Conservation (phyloP, 1,140 invertebrate genomes). For the Drepana arcuata region DNA sequence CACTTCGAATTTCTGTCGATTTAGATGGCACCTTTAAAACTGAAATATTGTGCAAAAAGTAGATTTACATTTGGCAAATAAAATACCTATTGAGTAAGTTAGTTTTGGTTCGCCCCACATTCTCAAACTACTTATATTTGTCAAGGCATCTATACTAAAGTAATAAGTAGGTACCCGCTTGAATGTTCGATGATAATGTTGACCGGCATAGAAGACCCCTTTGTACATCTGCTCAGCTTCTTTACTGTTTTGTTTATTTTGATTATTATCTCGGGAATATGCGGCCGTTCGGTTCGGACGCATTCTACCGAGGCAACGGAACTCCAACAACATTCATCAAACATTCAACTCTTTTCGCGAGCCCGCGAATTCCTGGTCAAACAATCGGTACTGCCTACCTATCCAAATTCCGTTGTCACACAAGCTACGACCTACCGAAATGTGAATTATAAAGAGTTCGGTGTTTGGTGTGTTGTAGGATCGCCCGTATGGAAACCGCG, state of each 20-base stretch:
- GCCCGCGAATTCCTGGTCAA: constrained; percentile 24
- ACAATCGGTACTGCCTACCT: constrained; percentile 20
- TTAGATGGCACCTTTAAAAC: constrained; percentile 17
- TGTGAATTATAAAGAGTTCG: constrained; percentile 64
- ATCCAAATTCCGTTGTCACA: constrained; percentile 25
- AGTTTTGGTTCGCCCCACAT: too few relatives aligned
- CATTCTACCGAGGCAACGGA: constrained; percentile 22
- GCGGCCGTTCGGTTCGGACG: constrained; percentile 14
- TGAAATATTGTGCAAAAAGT: constrained; percentile 8
- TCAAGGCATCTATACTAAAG: too few relatives aligned
- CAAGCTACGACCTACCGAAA: constrained; percentile 2
- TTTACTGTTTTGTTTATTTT: neutral
- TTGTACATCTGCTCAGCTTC: constrained; percentile 1
- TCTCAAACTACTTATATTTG: too few relatives aligned
- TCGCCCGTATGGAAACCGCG: constrained; percentile 94
- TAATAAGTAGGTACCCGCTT: too few relatives aligned
- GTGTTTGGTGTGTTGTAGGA: constrained; percentile 80
- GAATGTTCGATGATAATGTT: constrained; percentile 70
- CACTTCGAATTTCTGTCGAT: constrained; percentile 21
- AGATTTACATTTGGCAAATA: too few relatives aligned
- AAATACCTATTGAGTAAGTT: too few relatives aligned
- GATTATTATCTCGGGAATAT: too few relatives aligned
- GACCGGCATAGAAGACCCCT: constrained; percentile 23
- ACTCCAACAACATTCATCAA: constrained; percentile 67
- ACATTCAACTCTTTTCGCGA: constrained; percentile 72